Evolutionary conservation across 2,888 invertebrate species (phyloP), one percentile per base, ranked within the genome.

Genomic region (Apamea anceps): DNA sequence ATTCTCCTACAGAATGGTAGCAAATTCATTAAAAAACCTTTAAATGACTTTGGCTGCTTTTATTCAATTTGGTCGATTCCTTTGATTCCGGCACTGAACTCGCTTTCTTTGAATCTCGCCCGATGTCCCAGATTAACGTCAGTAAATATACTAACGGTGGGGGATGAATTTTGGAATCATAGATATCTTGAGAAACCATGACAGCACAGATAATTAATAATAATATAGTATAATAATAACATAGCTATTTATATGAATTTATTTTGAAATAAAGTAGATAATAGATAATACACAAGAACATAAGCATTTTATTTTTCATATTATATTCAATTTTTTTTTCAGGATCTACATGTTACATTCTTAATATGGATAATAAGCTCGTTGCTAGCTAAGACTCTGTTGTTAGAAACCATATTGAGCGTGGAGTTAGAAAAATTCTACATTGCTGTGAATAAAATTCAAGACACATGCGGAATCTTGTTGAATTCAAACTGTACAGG

Each of bases 401-500:
- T 78, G 12, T 15, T 76, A 37, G 10, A 48, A 37, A 60, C 48
- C 1, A 66, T 77, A 18, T 28, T 78, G 15, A 60, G 77, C 48
- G 28, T 76, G 18, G 65, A 78, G 45, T 51, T 76, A 2, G 77
- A 67, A 37, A 67, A 67, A 13, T 76, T 78, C 37, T 76, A 78
- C 18, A 57, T 60, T 12, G 12, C 78, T 18, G 0, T 60, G 28
- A n/a, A 57, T 8, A 48, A 67, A 63, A 25, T 78, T 57, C 57
- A 67, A 25, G 76, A 76, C 6, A 37, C 57, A 25, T 75, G 76
- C 48, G 57, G 57, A 57, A n/a, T 76, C 7, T 32, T 60, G 37
- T 18, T 57, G 48, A 78, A 67, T 28, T 67, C 77, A 21, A 37
- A 42, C n/a, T 76, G 77, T 76, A 28, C 78, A 66, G 78, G 78